phyloP scores from a whole-genome alignment of 2,888 invertebrate species.

The Sinotaia quadrata region DNA sequence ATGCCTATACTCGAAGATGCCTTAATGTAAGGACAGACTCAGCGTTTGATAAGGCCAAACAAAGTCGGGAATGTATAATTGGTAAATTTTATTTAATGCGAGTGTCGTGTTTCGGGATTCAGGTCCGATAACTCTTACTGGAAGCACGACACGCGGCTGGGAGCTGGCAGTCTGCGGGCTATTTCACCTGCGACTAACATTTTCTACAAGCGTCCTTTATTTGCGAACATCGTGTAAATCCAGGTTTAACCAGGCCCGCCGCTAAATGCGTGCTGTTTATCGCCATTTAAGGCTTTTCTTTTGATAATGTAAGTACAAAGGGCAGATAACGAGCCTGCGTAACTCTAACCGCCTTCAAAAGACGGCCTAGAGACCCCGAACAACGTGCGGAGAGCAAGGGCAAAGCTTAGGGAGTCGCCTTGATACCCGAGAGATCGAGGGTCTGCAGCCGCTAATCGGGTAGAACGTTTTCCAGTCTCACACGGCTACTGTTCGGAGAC shows the following conservation, averaged over 20 bases:
- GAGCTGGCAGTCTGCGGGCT: too few relatives aligned
- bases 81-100: too few relatives aligned
- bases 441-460: constrained; percentile 19
- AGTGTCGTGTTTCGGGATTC: too few relatives aligned
- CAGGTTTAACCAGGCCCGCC: constrained; percentile 13
- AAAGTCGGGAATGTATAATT: too few relatives aligned
- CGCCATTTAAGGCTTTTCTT: constrained; percentile 35
- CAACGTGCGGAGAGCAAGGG: neutral
- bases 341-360: constrained; percentile 33
- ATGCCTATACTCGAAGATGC: too few relatives aligned
- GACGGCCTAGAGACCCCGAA: constrained; percentile 3
- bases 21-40: too few relatives aligned
- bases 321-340: constrained; percentile 23
- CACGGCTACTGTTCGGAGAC: too few relatives aligned
- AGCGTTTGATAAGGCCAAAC: too few relatives aligned
- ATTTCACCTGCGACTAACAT: too few relatives aligned
- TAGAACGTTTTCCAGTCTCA: constrained; percentile 9
- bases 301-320: constrained; percentile 30
- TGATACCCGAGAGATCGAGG: neutral
- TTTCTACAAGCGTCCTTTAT: too few relatives aligned
- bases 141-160: too few relatives aligned
- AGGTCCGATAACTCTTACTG: too few relatives aligned
- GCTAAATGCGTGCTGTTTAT: constrained; percentile 28
- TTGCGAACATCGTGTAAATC: constrained; percentile 28
- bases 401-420: neutral